Evolutionary conservation across 2,113 vertebrate genomes (phyloP).

Genomic region (Nymphicus hollandicus): DNA sequence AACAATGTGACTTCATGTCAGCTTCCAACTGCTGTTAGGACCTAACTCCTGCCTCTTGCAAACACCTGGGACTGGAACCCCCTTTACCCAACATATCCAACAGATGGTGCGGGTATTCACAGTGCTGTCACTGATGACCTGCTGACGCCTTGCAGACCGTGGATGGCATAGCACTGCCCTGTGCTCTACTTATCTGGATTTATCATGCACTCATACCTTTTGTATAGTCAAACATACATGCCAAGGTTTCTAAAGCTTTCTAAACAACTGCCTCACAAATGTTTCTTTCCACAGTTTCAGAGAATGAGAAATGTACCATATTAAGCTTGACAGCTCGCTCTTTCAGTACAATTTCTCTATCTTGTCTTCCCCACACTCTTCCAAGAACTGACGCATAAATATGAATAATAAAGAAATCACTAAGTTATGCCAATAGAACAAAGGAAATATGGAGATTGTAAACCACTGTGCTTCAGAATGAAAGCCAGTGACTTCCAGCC

Average conservation of each 20-base stretch:
- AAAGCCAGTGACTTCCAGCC: neutral
- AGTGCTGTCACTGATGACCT: neutral
- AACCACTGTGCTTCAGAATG: slow-evolving; percentile 3
- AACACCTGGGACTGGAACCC: neutral
- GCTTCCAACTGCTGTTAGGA: neutral
- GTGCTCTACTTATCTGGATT: neutral
- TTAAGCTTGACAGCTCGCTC: slow-evolving; percentile 6
- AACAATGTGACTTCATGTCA: neutral
- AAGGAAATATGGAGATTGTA: slow-evolving; percentile 5
- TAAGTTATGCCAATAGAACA: neutral
- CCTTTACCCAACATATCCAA: neutral
- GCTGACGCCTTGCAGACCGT: neutral
- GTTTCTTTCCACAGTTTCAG: neutral
- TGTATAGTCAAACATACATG: neutral
- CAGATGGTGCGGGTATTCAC: neutral
- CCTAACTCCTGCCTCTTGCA: neutral
- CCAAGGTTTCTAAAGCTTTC: neutral
- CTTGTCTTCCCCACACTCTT: neutral
- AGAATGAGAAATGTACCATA: neutral
- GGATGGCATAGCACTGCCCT: neutral
- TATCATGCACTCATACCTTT: neutral
- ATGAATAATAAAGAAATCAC: slow-evolving; percentile 18
- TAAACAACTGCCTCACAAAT: neutral
- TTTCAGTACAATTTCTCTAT: slow-evolving; percentile 6
- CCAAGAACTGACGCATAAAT: neutral